Conservation (phyloP, 2,113 vertebrate species). For the Raphicerus campestris region DNA sequence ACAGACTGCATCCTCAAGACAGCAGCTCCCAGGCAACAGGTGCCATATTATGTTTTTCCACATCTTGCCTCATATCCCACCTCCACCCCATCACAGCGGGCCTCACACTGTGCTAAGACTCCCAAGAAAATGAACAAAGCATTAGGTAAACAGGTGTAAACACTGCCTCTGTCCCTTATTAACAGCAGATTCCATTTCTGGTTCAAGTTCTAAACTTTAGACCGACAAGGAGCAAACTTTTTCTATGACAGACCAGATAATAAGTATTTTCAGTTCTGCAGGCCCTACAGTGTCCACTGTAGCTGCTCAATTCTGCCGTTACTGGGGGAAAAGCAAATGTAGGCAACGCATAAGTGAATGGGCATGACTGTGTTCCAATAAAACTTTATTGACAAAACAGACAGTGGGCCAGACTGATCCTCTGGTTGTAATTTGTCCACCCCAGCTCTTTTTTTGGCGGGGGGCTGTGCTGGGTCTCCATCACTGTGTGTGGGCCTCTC, state of each 20-base stretch:
- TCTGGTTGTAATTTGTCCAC: not conserved
- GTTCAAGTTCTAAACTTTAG: not conserved
- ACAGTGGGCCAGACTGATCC: not conserved
- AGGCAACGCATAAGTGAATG: not conserved
- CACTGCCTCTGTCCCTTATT: not conserved
- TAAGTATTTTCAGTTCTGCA: not conserved
- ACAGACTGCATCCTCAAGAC: not conserved
- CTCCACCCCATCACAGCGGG: not conserved
- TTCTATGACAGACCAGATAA: not conserved
- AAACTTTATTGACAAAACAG: slow-evolving; percentile 41
- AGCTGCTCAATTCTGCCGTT: not conserved
- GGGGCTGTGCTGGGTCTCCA: not conserved
- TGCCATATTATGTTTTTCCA: not conserved
- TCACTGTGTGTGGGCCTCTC: not conserved
- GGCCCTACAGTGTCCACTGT: not conserved
- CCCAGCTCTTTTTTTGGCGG: not conserved
- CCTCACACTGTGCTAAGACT: not conserved
- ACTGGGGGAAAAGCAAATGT: fast-evolving
- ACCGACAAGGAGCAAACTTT: not conserved
- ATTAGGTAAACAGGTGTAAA: not conserved
- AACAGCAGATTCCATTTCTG: not conserved
- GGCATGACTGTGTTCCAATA: not conserved
- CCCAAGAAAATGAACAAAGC: not conserved
- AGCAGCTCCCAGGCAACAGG: not conserved
- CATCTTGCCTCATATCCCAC: too few species aligned